Evolutionary conservation across 2,113 vertebrate species (phyloP).

Genomic region (human (Homo sapiens)): GRCh38 chr19:15383501-15384000

Average conservation of each 20-base stretch:
- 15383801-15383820: not conserved
- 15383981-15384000: too few species aligned
- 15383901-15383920: not conserved
- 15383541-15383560: not conserved
- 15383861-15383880: not conserved
- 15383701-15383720: not conserved
- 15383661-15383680: not conserved
- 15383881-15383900: not conserved
- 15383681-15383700: not conserved
- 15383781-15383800: not conserved
- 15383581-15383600: conserved; percentile 10
- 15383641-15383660: not conserved
- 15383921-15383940: not conserved
- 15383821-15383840: not conserved
- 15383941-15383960: too few species aligned
- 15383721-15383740: not conserved
- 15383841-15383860: not conserved
- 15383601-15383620: not conserved
- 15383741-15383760: not conserved
- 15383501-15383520: not conserved
- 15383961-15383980: too few species aligned
- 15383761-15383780: conserved; percentile 3
- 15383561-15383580: not conserved
- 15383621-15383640: not conserved
- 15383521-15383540: not conserved